Base-by-base conservation (phyloP, 2,888 invertebrate genomes). In the Spodoptera exigua region DNA sequence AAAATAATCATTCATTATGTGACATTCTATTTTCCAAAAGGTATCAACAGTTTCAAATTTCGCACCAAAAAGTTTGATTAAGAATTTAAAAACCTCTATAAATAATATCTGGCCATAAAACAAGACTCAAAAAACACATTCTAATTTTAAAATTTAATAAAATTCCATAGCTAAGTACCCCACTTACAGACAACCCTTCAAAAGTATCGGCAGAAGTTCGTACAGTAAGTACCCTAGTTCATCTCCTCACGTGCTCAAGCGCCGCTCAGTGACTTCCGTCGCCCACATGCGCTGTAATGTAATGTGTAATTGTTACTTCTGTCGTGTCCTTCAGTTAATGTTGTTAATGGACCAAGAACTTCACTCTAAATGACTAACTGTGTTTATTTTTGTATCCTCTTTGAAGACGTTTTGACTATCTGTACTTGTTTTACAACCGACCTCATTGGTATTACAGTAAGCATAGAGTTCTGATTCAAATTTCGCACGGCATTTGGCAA, bases 281-380 rank as follows among this genome's bases (percentile, higher is more conserved):
- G 81, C 79, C 82, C 83, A 84, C 84, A 75, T 79, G 57, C 56
- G 71, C 75, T 62, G 61, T 66, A 71, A 73, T 67, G 57, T 65
- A 78, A 72, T 73, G 53, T 66, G 71, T 80, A 84, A 83, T 84
- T 82, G 80, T 81, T 85, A 76, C 79, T 76, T 78, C 75, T 83
- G 79, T 76, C 80, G 75, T 80, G 76, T 79, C 80, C 78, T 77
- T 74, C 77, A 73, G 76, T 77, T 86, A 85, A 87, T 84, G 79
- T 70, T 78, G 80, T 84, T 84, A 86, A 75, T 74, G 79, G 80
- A 58, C 45, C 59, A 74, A 21, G 41, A 41, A 60, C 51, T 64
- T 54, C 49, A 61, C 53, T 52, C 40, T 14, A 32, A 62, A 45
- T 66, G 61, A 67, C 69, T 75, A 68, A 77, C 70, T 36, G 56